Percentiles rank a stretch among this genome's conserved stretches.
Conservation (phyloP, 2,113 vertebrate genomes). For the Vanacampus margaritifer region DNA sequence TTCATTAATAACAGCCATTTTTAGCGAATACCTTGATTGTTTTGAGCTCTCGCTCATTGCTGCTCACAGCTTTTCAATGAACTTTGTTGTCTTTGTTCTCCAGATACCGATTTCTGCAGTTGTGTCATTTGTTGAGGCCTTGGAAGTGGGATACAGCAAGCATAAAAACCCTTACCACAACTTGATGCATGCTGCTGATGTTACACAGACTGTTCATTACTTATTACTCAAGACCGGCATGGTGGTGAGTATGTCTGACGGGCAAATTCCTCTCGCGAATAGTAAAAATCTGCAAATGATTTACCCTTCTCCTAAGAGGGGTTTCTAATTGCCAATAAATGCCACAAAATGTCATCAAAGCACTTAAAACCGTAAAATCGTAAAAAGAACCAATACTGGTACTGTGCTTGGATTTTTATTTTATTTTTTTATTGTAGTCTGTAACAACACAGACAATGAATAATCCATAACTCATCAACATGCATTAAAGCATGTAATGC, state of each 20-base stretch:
- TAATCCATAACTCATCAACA: too few species aligned
- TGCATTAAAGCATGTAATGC: too few species aligned
- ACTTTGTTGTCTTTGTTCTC: neutral
- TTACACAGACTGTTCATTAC: constrained; percentile 96
- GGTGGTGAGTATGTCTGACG: constrained; percentile 76
- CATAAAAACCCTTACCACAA: constrained; percentile 99
- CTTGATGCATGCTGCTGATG: constrained; percentile 92
- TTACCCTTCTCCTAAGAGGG: too few species aligned
- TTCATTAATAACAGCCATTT: too few species aligned
- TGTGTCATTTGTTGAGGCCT: constrained; percentile 93
- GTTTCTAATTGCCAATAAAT: too few species aligned
- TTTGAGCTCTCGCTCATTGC: neutral
- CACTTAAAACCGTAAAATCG: too few species aligned
- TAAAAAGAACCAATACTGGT: too few species aligned
- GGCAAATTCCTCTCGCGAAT: too few species aligned
- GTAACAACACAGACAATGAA: too few species aligned
- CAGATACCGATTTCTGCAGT: constrained; percentile 97
- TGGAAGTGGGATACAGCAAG: constrained; percentile 96
- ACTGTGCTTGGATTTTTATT: neutral
- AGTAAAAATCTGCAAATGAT: too few species aligned
- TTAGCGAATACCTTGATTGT: neutral
- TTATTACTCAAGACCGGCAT: constrained; percentile 93
- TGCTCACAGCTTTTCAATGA: neutral
- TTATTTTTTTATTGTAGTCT: too few species aligned
- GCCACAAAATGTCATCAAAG: too few species aligned